A percentile compares a stretch with the other conserved stretches of the same genome.
These are phyloP conservation scores for Ellobium chinense DNA, from an alignment of 2,888 invertebrate genomes.

Conservation along the genomic window DNA sequence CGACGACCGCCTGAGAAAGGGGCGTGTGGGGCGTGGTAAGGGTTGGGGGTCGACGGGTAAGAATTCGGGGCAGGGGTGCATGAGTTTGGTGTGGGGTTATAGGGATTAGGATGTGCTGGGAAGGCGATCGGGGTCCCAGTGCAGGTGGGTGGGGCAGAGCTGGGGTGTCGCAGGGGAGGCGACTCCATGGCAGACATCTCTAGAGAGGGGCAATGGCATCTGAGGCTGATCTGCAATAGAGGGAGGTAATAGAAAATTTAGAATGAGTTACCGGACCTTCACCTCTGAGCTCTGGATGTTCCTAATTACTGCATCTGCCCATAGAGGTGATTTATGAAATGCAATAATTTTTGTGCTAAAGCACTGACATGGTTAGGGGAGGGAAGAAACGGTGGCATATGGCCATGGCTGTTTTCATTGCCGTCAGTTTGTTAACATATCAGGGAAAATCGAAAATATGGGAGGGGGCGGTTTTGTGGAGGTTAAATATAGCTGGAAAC, in stretches of 20 bases:
- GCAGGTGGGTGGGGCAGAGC: conserved; percentile 4
- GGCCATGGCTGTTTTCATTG: too few species aligned
- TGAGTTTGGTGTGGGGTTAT: conserved; percentile 28
- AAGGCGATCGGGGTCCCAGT: not conserved
- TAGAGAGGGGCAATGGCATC: not conserved
- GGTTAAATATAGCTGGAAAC: not conserved
- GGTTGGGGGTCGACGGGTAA: conserved; percentile 9
- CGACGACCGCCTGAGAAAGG: conserved; percentile 19
- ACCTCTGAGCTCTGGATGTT: too few species aligned
- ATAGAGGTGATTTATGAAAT: too few species aligned
- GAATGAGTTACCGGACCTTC: too few species aligned
- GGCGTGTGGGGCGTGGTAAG: not conserved
- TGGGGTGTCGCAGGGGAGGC: not conserved
- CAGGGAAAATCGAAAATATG: too few species aligned
- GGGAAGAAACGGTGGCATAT: not conserved
- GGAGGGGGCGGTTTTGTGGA: too few species aligned
- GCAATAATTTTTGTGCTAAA: too few species aligned
- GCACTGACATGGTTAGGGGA: not conserved
- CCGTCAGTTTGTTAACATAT: too few species aligned
- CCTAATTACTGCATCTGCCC: too few species aligned
- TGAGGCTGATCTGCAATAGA: not conserved
- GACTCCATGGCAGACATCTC: conserved; percentile 24
- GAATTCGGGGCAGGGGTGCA: conserved; percentile 23
- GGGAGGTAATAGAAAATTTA: too few species aligned
- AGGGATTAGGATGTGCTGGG: not conserved